phyloP scores from a whole-genome alignment of 2,113 vertebrate species.

The Apteryx mantelli region DNA sequence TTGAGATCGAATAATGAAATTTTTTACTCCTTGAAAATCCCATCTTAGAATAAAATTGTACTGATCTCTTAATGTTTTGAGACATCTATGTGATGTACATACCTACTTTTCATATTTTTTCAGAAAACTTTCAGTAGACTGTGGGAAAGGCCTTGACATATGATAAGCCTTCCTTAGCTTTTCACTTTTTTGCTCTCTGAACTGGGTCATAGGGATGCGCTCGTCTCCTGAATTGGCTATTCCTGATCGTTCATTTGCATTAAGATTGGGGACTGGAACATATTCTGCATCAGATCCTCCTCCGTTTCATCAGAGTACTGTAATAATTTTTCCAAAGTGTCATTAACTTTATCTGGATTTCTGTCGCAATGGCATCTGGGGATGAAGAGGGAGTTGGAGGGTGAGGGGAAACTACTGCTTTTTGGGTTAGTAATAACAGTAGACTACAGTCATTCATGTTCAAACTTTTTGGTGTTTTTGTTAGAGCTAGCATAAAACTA shows the following conservation, averaged over 20 bases:
- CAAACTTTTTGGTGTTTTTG: background rate
- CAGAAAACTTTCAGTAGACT: background rate
- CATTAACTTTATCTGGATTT: background rate
- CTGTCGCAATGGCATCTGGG: background rate
- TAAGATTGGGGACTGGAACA: background rate
- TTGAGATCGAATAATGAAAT: background rate
- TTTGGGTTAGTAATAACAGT: background rate
- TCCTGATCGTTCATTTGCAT: background rate
- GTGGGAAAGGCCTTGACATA: background rate
- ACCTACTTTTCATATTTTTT: background rate
- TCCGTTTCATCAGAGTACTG: background rate
- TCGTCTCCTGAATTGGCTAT: background rate
- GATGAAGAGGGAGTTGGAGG: background rate
- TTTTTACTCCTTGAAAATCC: too few species aligned
- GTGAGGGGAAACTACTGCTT: background rate
- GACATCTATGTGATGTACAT: background rate
- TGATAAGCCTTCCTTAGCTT: background rate
- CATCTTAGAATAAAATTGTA: too few species aligned
- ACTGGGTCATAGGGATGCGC: background rate
- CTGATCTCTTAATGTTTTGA: too few species aligned
- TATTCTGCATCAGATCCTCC: background rate
- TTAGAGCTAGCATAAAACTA: background rate
- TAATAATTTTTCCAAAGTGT: background rate
- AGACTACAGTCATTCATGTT: background rate
- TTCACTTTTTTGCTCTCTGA: background rate